Percentiles rank a stretch among this genome's conserved stretches.
Conservation (phyloP, 1,140 invertebrate genomes). For the Lepidotrigona ventralis region DNA sequence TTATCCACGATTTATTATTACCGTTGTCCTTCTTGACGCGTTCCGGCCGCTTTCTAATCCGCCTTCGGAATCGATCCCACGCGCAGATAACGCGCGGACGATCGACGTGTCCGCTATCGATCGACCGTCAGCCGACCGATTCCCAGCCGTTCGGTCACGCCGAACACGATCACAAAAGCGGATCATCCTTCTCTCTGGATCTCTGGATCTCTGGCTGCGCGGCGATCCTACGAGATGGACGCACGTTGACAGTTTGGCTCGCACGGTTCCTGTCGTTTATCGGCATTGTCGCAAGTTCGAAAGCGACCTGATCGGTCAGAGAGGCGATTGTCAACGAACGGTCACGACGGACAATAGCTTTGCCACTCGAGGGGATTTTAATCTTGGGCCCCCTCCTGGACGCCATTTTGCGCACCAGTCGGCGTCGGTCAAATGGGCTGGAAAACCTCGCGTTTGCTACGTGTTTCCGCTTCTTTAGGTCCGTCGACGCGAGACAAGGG, state of each 20-base stretch:
- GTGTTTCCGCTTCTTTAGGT: neutral
- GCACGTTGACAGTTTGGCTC: constrained; percentile 16
- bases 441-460: constrained; percentile 51
- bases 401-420: constrained; percentile 47
- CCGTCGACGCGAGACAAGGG: constrained; percentile 14
- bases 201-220: neutral
- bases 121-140: neutral
- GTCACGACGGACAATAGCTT: constrained; percentile 61
- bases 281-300: constrained; percentile 15
- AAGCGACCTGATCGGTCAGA: neutral
- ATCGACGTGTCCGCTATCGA: constrained; percentile 26
- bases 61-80: constrained; percentile 21
- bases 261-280: constrained; percentile 18
- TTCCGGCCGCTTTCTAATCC: constrained; percentile 38
- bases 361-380: constrained; percentile 60
- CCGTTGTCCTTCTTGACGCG: neutral
- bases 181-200: constrained; percentile 6
- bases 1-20: constrained; percentile 38
- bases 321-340: constrained; percentile 24
- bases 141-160: neutral
- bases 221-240: neutral
- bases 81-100: neutral
- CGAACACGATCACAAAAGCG: neutral
- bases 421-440: constrained; percentile 68
- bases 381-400: constrained; percentile 50